phyloP scores from a whole-genome alignment of 2,888 invertebrate species.

The Octodonta nipae region DNA sequence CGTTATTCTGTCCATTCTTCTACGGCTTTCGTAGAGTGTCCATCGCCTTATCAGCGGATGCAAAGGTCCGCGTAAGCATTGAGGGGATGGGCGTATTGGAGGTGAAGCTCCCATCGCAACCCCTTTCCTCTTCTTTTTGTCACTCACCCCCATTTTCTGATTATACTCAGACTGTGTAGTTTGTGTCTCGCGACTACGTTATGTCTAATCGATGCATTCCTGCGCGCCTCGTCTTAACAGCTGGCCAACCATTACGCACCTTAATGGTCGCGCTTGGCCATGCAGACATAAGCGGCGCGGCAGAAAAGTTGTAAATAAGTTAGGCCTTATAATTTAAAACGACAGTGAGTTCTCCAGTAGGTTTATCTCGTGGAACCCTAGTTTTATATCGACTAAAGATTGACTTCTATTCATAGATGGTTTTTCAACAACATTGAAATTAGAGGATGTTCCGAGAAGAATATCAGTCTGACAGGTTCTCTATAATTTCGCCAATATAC shows the following conservation, averaged over 20 bases:
- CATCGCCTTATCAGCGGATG: slow-evolving; percentile 6
- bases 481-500: too few relatives aligned
- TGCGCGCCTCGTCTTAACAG: slow-evolving; percentile 53
- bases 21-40: background rate
- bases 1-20: background rate
- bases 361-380: too few relatives aligned
- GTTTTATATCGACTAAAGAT: too few relatives aligned
- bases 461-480: too few relatives aligned
- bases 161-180: slow-evolving; percentile 17
- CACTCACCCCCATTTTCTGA: slow-evolving; percentile 10
- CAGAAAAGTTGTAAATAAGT: too few relatives aligned
- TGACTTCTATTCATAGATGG: too few relatives aligned
- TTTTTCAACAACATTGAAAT: too few relatives aligned
- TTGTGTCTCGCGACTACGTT: slow-evolving; percentile 39
- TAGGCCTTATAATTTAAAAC: too few relatives aligned
- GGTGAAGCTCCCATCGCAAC: too few relatives aligned
- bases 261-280: slow-evolving; percentile 45
- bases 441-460: too few relatives aligned
- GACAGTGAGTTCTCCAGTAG: too few relatives aligned
- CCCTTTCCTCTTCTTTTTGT: background rate
- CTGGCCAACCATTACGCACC: slow-evolving; percentile 60
- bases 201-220: slow-evolving; percentile 57
- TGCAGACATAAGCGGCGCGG: slow-evolving; percentile 11
- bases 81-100: too few relatives aligned
- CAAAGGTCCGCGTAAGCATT: slow-evolving; percentile 4